phyloP scores from a whole-genome alignment of 1,140 invertebrate species.

The Hormaphis cornu region DNA sequence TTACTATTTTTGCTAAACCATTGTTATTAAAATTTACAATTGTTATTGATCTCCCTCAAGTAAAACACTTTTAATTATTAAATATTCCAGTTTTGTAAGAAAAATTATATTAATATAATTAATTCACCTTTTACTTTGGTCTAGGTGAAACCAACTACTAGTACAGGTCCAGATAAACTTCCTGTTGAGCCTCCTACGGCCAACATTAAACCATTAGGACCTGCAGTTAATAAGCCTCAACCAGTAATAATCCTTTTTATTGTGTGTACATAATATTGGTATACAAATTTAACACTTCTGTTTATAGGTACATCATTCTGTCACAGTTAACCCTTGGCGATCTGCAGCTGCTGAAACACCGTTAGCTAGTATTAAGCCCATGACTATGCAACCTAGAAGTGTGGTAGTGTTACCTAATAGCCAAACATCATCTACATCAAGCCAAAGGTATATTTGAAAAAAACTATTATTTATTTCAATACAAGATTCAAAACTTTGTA shows the following conservation, averaged over 20 bases:
- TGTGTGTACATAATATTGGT: background rate
- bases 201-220: conserved; percentile 87
- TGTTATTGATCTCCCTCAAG: no score
- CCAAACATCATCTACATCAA: conserved; percentile 42
- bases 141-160: conserved; percentile 54
- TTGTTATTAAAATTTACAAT: no score
- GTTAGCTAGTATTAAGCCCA: conserved; percentile 81
- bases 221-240: conserved; percentile 41
- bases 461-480: background rate
- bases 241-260: conserved; percentile 36
- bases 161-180: conserved; percentile 55
- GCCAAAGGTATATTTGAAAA: conserved; percentile 34
- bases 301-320: conserved; percentile 36
- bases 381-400: conserved; percentile 60
- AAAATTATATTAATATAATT: background rate
- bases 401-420: conserved; percentile 70
- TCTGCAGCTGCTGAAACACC: conserved; percentile 58
- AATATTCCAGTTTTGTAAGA: background rate
- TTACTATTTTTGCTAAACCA: no score
- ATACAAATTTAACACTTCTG: no score
- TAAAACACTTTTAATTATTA: background rate
- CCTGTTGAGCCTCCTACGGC: conserved; percentile 72
- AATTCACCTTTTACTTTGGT: no score
- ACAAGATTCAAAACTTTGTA: no score
- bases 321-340: conserved; percentile 42